These are phyloP conservation scores for Aquila chrysaetos DNA, from an alignment of 2,797 vertebrate species.

Conservation along the genomic window DNA sequence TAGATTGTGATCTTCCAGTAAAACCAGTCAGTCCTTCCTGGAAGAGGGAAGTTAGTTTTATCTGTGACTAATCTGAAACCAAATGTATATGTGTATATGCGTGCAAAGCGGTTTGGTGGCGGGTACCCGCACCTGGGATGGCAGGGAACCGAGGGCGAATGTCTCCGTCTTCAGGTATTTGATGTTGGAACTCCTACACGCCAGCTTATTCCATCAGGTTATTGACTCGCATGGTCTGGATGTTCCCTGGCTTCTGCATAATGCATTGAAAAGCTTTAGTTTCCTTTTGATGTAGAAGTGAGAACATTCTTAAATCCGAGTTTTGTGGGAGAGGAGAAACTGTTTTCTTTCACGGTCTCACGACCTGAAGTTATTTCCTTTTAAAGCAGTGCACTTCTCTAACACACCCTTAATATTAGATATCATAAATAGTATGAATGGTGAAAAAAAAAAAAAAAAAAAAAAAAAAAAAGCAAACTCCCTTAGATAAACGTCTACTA, in stretches of 20 bases:
- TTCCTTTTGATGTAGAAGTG: not conserved
- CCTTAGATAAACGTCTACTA: not conserved
- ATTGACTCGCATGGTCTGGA: fast-evolving
- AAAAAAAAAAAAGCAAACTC: not conserved
- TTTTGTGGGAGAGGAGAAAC: not conserved
- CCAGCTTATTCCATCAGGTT: not conserved
- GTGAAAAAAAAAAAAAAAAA: not conserved
- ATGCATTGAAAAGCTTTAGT: not conserved
- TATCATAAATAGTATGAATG: not conserved
- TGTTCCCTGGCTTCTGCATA: not conserved
- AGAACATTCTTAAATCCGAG: not conserved
- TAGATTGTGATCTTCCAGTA: not conserved
- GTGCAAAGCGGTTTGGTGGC: not conserved
- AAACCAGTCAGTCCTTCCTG: not conserved
- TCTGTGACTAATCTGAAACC: not conserved
- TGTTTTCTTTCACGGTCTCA: not conserved
- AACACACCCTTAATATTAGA: too few relatives aligned
- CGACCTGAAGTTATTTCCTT: not conserved
- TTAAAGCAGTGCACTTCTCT: not conserved
- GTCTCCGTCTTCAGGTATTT: not conserved
- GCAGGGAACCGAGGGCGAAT: not conserved
- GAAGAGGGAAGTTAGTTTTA: not conserved
- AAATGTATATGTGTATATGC: fast-evolving
- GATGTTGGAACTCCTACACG: not conserved
- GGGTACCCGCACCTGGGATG: not conserved